Evolutionary conservation across 2,888 invertebrate genomes (phyloP).

Genomic region (Apamea crenata): DNA sequence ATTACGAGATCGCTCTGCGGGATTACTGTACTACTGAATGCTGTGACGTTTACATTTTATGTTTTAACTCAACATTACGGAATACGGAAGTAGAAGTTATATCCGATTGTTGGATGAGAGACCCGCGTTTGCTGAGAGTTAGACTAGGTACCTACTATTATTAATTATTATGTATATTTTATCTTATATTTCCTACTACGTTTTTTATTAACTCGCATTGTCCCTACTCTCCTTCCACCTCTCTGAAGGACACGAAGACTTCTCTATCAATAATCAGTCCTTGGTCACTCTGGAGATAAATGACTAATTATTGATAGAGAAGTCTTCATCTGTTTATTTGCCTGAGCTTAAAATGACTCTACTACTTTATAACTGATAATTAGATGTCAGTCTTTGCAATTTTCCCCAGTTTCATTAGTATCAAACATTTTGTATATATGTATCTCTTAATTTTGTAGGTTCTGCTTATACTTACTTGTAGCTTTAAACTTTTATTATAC

Average conservation of each 20-base stretch:
- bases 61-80: conserved; percentile 40
- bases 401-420: too few relatives aligned
- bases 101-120: conserved; percentile 12
- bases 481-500: too few relatives aligned
- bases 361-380: too few relatives aligned
- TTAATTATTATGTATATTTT: neutral
- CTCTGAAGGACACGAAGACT: too few relatives aligned
- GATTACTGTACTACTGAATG: conserved; percentile 64
- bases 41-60: conserved; percentile 46
- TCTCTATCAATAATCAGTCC: too few relatives aligned
- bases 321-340: neutral
- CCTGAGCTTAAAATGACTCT: neutral
- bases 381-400: too few relatives aligned
- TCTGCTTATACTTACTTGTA: too few relatives aligned
- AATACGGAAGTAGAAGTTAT: conserved; percentile 23
- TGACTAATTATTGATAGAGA: neutral
- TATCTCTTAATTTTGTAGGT: too few relatives aligned
- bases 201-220: neutral
- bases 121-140: neutral
- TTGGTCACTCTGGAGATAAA: too few relatives aligned
- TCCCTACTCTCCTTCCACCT: neutral
- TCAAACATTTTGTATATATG: too few relatives aligned
- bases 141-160: neutral
- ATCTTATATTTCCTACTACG: neutral
- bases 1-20: conserved; percentile 76